These are phyloP conservation scores for Rhodinocichla rosea DNA, from an alignment of 2,113 vertebrate species.

Conservation along the genomic window DNA sequence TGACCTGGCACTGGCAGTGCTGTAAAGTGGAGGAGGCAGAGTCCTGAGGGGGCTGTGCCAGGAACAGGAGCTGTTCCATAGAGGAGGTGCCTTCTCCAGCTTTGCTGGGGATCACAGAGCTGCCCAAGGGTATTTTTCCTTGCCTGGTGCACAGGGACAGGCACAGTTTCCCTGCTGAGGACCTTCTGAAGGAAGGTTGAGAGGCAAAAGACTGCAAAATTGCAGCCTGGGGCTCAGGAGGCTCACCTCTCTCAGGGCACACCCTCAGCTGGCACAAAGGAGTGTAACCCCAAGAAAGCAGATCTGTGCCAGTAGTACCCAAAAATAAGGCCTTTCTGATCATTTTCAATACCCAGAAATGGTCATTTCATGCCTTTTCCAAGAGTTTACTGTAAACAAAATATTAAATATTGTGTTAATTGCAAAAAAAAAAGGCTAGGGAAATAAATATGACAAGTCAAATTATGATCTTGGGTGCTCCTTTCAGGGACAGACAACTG, in stretches of 20 bases:
- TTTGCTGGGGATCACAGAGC: neutral
- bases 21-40: neutral
- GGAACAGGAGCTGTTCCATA: neutral
- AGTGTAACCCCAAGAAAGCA: neutral
- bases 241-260: neutral
- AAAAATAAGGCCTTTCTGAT: fast-evolving
- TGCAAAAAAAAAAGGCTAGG: neutral
- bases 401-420: neutral
- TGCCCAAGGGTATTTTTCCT: neutral
- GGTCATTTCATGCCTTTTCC: neutral
- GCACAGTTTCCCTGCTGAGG: neutral
- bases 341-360: neutral
- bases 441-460: neutral
- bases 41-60: fast-evolving
- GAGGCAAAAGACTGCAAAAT: neutral
- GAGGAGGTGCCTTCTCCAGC: neutral
- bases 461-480: neutral
- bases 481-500: neutral
- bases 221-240: neutral
- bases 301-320: neutral
- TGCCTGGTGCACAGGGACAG: neutral
- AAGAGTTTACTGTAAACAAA: neutral
- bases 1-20: neutral
- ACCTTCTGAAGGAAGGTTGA: neutral
- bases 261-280: neutral